Evolutionary conservation across 2,113 vertebrate genomes (phyloP).

Genomic region (Casuarius casuarius): DNA sequence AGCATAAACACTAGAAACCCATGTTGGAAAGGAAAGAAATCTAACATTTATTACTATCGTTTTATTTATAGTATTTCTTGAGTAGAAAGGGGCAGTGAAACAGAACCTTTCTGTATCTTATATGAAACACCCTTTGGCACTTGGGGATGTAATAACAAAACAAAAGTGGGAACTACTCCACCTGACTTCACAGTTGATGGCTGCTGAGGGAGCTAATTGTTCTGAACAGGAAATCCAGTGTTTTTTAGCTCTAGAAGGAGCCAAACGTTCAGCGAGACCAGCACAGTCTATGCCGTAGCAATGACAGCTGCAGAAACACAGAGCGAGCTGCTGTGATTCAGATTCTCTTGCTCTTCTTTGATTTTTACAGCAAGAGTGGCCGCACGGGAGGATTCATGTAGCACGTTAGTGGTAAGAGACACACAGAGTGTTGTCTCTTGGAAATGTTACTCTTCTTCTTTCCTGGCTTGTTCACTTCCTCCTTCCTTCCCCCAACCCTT

Average conservation of each 20-base stretch:
- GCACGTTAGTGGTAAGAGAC: background rate
- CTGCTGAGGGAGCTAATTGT: background rate
- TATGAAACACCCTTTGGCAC: background rate
- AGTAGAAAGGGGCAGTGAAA: background rate
- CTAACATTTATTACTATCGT: background rate
- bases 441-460: background rate
- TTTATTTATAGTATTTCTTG: background rate
- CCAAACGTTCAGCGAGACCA: background rate
- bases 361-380: background rate
- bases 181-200: background rate
- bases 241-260: background rate
- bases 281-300: background rate
- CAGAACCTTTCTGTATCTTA: background rate
- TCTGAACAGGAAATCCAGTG: background rate
- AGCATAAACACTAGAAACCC: background rate
- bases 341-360: background rate
- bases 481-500: background rate
- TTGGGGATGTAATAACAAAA: background rate
- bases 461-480: background rate
- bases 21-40: background rate
- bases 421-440: rapidly evolving
- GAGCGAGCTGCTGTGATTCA: background rate
- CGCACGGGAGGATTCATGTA: background rate
- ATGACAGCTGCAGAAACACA: background rate
- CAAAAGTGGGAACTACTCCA: background rate